phyloP scores from a whole-genome alignment of 2,888 invertebrate genomes.

The Caradrina kadenii region DNA sequence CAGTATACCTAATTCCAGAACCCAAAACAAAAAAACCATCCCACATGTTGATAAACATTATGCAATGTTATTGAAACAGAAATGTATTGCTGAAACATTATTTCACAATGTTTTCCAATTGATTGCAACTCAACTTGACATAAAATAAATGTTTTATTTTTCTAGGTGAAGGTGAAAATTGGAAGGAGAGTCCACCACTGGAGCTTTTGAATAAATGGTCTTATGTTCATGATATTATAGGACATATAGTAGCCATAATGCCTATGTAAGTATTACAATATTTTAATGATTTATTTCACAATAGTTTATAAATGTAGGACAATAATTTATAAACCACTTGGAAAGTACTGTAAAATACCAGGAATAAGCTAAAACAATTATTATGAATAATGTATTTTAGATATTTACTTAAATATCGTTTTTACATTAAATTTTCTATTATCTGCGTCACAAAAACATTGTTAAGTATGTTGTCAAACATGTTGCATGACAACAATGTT shows the following conservation, averaged over 20 bases:
- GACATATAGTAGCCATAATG: slow-evolving; percentile 86
- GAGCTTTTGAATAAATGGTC: slow-evolving; percentile 90
- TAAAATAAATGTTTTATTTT: slow-evolving; percentile 10
- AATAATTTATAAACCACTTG: background rate
- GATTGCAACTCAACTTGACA: slow-evolving; percentile 1
- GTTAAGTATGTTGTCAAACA: slow-evolving; percentile 9
- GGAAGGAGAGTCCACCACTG: slow-evolving; percentile 90
- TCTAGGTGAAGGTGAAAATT: slow-evolving; percentile 90
- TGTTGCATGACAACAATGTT: slow-evolving; percentile 9
- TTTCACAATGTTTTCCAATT: slow-evolving; percentile 59
- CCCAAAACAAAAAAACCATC: background rate
- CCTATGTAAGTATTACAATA: slow-evolving; percentile 83
- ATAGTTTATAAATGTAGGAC: background rate
- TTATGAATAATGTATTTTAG: slow-evolving; percentile 1
- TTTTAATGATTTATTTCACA: slow-evolving; percentile 5
- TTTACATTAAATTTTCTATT: background rate
- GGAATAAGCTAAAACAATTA: background rate
- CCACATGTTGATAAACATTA: slow-evolving; percentile 38
- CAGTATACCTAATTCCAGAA: background rate
- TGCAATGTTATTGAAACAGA: slow-evolving; percentile 39
- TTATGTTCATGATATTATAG: slow-evolving; percentile 91
- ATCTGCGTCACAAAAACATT: slow-evolving; percentile 11
- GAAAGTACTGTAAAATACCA: background rate
- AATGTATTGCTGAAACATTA: background rate
- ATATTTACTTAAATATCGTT: slow-evolving; percentile 2